A percentile compares a stretch with the other conserved stretches of the same genome.
Evolutionary conservation across 2,888 invertebrate species (phyloP).

Genomic region (Mylabris sibirica): DNA sequence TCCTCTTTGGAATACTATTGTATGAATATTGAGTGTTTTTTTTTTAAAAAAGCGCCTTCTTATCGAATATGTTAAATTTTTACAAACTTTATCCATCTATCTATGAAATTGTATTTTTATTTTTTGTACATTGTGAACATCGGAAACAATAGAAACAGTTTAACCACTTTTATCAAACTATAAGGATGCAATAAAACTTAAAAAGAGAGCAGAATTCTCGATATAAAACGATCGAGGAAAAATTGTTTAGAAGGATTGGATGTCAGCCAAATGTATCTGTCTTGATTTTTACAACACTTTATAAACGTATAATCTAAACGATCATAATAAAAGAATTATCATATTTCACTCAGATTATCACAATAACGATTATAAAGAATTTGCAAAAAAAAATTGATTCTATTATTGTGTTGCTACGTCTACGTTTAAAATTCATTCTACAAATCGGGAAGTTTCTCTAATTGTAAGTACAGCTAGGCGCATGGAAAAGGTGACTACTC

Average conservation of each 20-base stretch:
- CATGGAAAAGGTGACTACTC: too few species aligned
- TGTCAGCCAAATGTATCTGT: neutral
- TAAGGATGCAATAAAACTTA: neutral
- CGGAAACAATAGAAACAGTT: constrained; percentile 3
- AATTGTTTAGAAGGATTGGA: neutral
- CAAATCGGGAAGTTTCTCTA: too few species aligned
- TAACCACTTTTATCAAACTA: neutral
- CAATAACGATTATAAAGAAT: too few species aligned
- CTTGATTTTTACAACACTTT: neutral
- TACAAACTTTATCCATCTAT: neutral
- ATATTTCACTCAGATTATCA: neutral
- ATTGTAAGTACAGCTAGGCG: too few species aligned
- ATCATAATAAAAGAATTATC: constrained; percentile 10
- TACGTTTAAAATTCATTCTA: too few species aligned
- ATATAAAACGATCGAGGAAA: neutral
- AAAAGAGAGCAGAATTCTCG: neutral
- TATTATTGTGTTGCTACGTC: too few species aligned
- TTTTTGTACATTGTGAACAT: neutral
- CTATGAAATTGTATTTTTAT: neutral
- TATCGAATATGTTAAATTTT: neutral
- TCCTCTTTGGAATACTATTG: too few species aligned
- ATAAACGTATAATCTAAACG: neutral
- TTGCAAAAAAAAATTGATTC: too few species aligned
- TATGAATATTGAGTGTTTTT: too few species aligned
- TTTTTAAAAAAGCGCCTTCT: too few species aligned